Evolutionary conservation across 2,797 vertebrate species (phyloP).

Genomic region (Nyctalus aviator): DNA sequence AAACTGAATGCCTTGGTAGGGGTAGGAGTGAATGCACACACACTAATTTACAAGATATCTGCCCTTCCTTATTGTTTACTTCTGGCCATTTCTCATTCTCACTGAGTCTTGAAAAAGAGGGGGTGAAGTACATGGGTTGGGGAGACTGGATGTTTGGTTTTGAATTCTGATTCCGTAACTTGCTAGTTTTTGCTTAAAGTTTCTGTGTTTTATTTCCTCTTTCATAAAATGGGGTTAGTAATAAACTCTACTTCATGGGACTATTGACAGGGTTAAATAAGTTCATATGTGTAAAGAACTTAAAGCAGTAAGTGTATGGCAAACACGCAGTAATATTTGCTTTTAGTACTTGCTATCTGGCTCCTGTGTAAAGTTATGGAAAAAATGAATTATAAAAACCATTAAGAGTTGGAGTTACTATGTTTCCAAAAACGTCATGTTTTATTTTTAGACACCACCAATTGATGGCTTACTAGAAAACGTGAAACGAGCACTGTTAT

Average conservation of each 20-base stretch:
- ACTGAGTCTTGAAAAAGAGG: neutral
- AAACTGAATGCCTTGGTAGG: neutral
- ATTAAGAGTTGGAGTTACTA: neutral
- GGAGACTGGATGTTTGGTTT: neutral
- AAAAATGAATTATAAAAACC: neutral
- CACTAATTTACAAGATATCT: neutral
- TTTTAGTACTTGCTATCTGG: neutral
- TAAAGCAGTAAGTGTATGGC: neutral
- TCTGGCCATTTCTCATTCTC: neutral
- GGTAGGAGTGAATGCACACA: neutral
- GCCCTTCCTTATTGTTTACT: neutral
- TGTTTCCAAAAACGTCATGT: neutral
- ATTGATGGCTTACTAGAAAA: neutral
- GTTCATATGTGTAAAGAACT: neutral
- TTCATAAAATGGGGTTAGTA: neutral
- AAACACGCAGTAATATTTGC: neutral
- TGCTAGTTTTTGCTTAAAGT: neutral
- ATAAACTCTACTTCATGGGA: neutral
- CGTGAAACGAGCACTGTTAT: neutral
- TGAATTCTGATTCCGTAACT: neutral
- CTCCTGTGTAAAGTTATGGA: neutral
- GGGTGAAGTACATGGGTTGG: neutral
- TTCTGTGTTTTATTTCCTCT: slow-evolving; percentile 35
- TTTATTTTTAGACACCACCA: neutral
- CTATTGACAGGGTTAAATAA: neutral